Evolutionary conservation across 2,888 invertebrate species (phyloP).

Genomic region (Mactromeris polynyma): DNA sequence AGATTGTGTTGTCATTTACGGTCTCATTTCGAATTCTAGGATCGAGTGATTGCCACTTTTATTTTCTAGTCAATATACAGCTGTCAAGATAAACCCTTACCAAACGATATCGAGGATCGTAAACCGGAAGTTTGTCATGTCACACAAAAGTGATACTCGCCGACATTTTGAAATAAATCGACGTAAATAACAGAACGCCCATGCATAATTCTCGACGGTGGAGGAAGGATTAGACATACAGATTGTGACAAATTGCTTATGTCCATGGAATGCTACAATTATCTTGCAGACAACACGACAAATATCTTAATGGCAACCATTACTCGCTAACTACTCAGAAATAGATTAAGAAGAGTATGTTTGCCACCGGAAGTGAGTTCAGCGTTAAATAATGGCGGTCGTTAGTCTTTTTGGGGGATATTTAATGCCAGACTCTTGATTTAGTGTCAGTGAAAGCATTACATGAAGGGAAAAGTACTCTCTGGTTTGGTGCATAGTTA

Average conservation of each 20-base stretch:
- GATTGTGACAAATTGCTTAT: conserved; percentile 59
- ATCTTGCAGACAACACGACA: conserved; percentile 40
- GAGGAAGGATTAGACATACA: conserved; percentile 59
- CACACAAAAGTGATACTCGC: conserved; percentile 54
- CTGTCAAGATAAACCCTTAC: conserved; percentile 48
- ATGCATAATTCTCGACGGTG: conserved; percentile 46
- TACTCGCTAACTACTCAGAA: conserved; percentile 57
- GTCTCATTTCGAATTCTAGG: conserved; percentile 22
- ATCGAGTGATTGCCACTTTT: conserved; percentile 36
- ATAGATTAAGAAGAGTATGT: conserved; percentile 46
- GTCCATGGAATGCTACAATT: conserved; percentile 58
- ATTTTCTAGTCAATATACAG: conserved; percentile 39
- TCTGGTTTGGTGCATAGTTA: not conserved
- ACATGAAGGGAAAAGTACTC: not conserved
- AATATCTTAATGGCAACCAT: conserved; percentile 53
- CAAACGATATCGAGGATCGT: conserved; percentile 45
- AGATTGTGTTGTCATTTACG: conserved; percentile 21
- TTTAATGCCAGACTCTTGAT: conserved; percentile 19
- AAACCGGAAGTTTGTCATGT: conserved; percentile 47
- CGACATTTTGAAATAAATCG: conserved; percentile 44
- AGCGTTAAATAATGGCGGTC: conserved; percentile 41
- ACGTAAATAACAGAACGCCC: conserved; percentile 45
- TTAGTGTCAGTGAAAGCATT: not conserved
- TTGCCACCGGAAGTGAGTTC: conserved; percentile 54
- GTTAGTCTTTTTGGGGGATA: conserved; percentile 36